These are phyloP conservation scores for Cherax destructor DNA, from an alignment of 1,140 invertebrate species.

Conservation along the genomic window DNA sequence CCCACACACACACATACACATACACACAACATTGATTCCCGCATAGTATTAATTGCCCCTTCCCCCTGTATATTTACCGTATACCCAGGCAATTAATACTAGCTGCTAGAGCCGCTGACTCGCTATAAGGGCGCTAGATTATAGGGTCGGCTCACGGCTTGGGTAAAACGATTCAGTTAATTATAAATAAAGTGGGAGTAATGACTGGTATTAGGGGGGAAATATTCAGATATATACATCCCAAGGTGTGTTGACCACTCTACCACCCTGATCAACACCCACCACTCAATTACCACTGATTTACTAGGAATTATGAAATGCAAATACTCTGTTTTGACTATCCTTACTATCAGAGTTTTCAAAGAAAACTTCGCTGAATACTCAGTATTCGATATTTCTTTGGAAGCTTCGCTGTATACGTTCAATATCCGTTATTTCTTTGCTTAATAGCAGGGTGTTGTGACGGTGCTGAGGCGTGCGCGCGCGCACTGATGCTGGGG, in stretches of 20 bases:
- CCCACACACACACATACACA: background rate
- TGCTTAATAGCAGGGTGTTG: too few species aligned
- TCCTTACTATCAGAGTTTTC: too few species aligned
- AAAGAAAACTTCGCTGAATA: too few species aligned
- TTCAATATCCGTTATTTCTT: too few species aligned
- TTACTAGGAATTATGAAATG: too few species aligned
- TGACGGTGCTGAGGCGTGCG: too few species aligned
- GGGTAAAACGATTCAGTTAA: conserved; percentile 19
- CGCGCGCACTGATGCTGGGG: too few species aligned
- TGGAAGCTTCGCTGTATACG: too few species aligned
- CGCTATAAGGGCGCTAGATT: background rate
- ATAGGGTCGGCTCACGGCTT: conserved; percentile 15
- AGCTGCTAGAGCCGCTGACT: too few species aligned
- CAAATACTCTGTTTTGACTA: too few species aligned
- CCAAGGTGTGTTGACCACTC: background rate
- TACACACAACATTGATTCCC: background rate
- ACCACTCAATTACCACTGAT: background rate
- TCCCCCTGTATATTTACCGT: background rate
- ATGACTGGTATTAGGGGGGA: background rate
- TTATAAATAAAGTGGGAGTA: background rate
- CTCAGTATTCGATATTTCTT: too few species aligned
- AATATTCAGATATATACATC: background rate
- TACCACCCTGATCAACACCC: background rate
- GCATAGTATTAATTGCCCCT: background rate
- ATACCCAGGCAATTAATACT: background rate